Evolutionary conservation across 2,888 invertebrate species (phyloP), one percentile per base, ranked within the genome.

Genomic region (Labia minor): DNA sequence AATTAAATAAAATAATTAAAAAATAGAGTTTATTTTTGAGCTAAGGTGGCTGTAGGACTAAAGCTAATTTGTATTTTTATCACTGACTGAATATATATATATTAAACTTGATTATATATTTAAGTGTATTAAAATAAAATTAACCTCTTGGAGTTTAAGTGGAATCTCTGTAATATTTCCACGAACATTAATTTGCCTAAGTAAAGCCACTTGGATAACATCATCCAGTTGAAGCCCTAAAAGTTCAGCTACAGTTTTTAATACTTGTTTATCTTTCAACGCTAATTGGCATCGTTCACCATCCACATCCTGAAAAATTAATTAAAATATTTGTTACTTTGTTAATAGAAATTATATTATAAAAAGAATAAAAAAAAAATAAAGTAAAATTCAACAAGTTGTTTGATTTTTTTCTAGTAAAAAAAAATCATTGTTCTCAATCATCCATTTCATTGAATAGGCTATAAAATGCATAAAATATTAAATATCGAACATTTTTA

Each of bases 161-260:
- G 94, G 94, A 72, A 95, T 95, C 76, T 94, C 93, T 0, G 94
- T 95, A 70, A 94, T 92, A 76, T 92, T 94, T 1, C 95, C 94
- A 8, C 94, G 83, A 19, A 95, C 94, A 75, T 94, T 94, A 75
- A 95, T 95, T 80, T 93, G 92, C 19, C 92, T 77, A 73, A 83
- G 82, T 67, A 85, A 78, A 21, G 90, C 82, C 19, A 93, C 90
- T 73, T 91, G 86, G 66, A 84, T 84, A 11, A 94, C 83, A 72
- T 88, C 88, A 65, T 87, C 87, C 64, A 84, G 81, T 65, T 88
- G 85, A 64, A 94, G 78, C 0, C 92, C 92, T 67, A 95, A 78
- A 66, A 95, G 79, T 65, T 82, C 81, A 1, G 87, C 86, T 2
- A 94, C 85, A 1, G 85, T 90, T 1, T 82, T 83, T 33, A 92